Evolutionary conservation across 2,797 vertebrate species (phyloP).

Genomic region (Alca torda): DNA sequence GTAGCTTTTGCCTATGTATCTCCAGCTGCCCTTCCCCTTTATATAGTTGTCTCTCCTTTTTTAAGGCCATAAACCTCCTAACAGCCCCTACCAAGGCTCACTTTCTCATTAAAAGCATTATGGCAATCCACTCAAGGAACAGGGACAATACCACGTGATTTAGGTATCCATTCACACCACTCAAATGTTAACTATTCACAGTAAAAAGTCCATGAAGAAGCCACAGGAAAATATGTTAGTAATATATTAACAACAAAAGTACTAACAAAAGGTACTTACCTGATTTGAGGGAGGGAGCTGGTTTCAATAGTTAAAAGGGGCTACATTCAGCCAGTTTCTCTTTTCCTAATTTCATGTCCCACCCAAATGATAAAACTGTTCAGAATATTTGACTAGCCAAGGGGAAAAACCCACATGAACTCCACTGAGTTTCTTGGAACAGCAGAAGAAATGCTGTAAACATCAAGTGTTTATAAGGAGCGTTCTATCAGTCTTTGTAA

Average conservation of each 20-base stretch:
- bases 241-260: neutral
- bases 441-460: neutral
- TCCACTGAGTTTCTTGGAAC: neutral
- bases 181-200: neutral
- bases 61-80: neutral
- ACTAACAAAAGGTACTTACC: neutral
- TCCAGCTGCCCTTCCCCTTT: neutral
- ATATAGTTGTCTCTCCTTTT: neutral
- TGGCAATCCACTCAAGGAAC: neutral
- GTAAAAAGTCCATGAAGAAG: neutral
- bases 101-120: neutral
- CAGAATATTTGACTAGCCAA: neutral
- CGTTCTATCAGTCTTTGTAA: neutral
- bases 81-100: neutral
- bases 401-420: neutral
- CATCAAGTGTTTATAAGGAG: neutral
- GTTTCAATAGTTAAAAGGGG: neutral
- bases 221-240: neutral
- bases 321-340: neutral
- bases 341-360: neutral
- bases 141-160: neutral
- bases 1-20: neutral
- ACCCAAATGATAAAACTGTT: neutral
- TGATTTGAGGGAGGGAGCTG: neutral
- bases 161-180: neutral